These are phyloP conservation scores for Prolemur simus DNA, from an alignment of 2,113 vertebrate species.

Conservation along the genomic window DNA sequence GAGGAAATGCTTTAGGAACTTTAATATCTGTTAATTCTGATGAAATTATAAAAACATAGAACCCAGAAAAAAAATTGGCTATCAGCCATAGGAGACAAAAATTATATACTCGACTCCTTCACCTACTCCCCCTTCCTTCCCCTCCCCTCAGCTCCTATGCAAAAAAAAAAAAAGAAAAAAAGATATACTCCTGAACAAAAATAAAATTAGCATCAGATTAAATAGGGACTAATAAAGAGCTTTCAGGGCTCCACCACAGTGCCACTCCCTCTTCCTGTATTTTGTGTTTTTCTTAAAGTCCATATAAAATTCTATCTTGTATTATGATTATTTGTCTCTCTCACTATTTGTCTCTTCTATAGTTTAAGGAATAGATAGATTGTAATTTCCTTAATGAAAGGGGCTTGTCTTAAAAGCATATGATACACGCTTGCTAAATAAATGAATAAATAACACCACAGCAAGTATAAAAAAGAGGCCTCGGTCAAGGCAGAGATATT, in stretches of 20 bases:
- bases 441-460: neutral
- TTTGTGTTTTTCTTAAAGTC: neutral
- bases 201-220: neutral
- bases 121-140: no score
- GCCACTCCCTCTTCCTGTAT: neutral
- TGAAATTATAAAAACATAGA: conserved; percentile 5
- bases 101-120: neutral
- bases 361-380: neutral
- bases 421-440: neutral
- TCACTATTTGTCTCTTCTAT: neutral
- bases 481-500: neutral
- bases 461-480: neutral
- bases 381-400: neutral
- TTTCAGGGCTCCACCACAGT: neutral
- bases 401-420: neutral
- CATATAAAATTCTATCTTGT: neutral
- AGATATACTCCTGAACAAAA: neutral
- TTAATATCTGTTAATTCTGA: neutral
- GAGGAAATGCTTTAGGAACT: neutral
- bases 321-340: neutral
- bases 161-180: no score
- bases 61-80: neutral
- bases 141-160: no score
- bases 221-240: neutral
- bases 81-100: neutral